Evolutionary conservation across 1,140 invertebrate genomes (phyloP).

Genomic region (Planococcus citri): DNA sequence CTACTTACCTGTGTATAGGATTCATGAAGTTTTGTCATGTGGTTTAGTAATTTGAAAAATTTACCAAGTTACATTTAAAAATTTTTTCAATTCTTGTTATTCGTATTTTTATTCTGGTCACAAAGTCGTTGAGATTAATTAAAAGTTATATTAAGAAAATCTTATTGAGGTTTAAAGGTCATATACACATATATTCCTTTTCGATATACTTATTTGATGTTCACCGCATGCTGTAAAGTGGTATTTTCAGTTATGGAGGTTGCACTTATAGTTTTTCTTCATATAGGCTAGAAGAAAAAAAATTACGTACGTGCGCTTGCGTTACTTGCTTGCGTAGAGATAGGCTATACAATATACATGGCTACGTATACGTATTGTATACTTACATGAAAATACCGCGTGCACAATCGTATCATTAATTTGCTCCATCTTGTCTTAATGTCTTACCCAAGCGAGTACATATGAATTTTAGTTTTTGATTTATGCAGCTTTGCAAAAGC

Average conservation of each 20-base stretch:
- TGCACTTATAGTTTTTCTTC: neutral
- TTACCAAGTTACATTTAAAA: no score
- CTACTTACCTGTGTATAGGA: no score
- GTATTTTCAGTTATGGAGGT: neutral
- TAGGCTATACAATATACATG: no score
- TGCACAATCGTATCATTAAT: no score
- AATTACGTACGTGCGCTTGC: neutral
- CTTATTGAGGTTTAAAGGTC: constrained; percentile 2
- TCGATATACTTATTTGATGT: neutral
- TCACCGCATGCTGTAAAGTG: neutral
- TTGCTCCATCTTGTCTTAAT: no score
- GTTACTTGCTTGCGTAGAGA: neutral
- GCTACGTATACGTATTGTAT: neutral
- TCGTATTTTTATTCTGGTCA: neutral
- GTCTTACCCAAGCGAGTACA: no score
- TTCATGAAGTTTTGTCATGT: no score
- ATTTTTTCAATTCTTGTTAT: no score
- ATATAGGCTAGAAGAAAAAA: neutral
- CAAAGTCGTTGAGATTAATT: neutral
- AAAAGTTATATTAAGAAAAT: neutral
- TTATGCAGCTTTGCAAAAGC: no score
- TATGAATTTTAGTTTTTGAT: no score
- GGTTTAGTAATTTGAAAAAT: no score
- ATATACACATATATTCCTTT: neutral
- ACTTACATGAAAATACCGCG: no score